These are phyloP conservation scores for Tetramorium parvispinum DNA, from an alignment of 1,140 invertebrate genomes.

Conservation along the genomic window DNA sequence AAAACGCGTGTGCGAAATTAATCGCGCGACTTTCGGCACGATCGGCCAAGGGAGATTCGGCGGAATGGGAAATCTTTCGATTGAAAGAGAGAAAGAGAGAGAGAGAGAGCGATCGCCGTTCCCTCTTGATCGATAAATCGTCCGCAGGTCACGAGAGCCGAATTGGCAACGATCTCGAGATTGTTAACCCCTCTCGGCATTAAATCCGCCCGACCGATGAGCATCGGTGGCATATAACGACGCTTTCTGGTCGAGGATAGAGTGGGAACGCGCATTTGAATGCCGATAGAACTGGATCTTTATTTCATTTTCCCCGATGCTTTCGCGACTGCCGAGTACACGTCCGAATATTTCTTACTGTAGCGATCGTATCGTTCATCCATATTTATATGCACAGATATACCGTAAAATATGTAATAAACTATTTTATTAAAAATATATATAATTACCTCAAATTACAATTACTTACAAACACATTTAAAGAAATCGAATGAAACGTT, in stretches of 20 bases:
- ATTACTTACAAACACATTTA: not conserved
- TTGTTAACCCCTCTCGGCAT: conserved; percentile 52
- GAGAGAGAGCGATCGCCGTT: conserved; percentile 46
- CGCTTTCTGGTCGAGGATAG: conserved; percentile 12
- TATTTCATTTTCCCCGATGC: conserved; percentile 31
- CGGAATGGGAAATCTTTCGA: conserved; percentile 59
- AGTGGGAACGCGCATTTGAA: conserved; percentile 33
- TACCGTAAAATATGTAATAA: not conserved
- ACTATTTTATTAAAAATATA: no score
- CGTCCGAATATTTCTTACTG: not conserved
- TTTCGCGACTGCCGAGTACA: not conserved
- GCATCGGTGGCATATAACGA: conserved; percentile 30
- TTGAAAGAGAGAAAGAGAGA: not conserved
- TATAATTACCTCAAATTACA: not conserved
- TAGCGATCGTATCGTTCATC: not conserved
- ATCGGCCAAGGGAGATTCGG: not conserved
- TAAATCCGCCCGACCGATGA: conserved; percentile 54
- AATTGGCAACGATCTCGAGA: conserved; percentile 57
- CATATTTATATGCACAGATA: not conserved
- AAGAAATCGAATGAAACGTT: not conserved
- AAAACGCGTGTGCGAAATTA: conserved; percentile 65
- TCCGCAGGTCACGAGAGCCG: conserved; percentile 44
- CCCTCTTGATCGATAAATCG: conserved; percentile 45
- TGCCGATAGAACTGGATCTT: conserved; percentile 34
- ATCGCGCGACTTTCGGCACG: conserved; percentile 57